These are phyloP conservation scores for Regulus satrapa DNA, from an alignment of 2,113 vertebrate genomes.

Conservation along the genomic window DNA sequence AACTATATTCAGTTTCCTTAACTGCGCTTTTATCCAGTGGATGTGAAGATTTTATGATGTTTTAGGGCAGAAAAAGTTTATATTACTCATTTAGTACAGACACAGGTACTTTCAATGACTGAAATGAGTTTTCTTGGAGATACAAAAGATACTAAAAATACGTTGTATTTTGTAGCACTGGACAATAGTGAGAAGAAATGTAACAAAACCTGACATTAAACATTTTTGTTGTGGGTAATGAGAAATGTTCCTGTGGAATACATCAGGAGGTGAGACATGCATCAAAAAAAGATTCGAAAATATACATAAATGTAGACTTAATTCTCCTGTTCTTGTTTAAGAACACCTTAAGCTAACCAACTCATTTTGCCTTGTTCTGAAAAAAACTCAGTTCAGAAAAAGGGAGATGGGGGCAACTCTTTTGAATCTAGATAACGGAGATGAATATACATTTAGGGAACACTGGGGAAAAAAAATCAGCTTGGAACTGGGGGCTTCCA, in stretches of 20 bases:
- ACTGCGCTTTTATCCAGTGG: neutral
- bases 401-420: neutral
- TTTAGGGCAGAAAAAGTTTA: neutral
- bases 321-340: neutral
- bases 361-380: neutral
- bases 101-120: neutral
- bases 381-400: neutral
- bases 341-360: neutral
- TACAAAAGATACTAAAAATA: neutral
- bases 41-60: neutral
- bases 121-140: neutral
- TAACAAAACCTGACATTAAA: neutral
- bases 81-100: neutral
- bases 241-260: neutral
- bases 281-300: neutral
- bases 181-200: neutral
- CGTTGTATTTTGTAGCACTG: neutral
- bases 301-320: fast-evolving
- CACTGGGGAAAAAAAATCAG: too few species aligned
- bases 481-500: neutral
- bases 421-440: neutral
- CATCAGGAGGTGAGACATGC: neutral
- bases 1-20: neutral
- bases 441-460: too few species aligned
- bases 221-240: neutral